Conservation (phyloP, 2,888 invertebrate genomes). For the Brachyopa scutellaris region DNA sequence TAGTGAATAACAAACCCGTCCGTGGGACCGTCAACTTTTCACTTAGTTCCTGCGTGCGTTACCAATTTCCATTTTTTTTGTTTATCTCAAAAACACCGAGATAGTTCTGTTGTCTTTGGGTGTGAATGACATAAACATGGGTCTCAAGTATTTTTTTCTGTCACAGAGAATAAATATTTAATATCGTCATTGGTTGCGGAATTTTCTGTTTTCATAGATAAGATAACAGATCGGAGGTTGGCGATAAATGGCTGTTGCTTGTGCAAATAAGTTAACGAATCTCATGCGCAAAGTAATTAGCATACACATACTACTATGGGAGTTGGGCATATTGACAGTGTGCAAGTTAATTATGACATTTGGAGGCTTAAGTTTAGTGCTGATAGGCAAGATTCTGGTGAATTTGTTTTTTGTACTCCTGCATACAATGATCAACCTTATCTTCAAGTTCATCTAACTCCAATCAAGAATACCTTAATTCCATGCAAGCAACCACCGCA, state of each 20-base stretch:
- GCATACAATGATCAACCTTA: too few species aligned
- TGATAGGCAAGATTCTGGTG: too few species aligned
- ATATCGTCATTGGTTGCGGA: conserved; percentile 45
- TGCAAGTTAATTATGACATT: too few species aligned
- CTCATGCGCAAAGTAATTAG: conserved; percentile 36
- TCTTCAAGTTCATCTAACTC: conserved; percentile 35
- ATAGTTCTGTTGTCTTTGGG: conserved; percentile 9
- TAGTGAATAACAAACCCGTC: not conserved
- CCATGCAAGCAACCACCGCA: not conserved
- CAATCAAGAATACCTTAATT: conserved; percentile 64
- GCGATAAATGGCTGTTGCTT: conserved; percentile 15
- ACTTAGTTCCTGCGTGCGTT: conserved; percentile 13
- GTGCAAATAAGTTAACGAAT: conserved; percentile 27
- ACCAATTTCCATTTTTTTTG: conserved; percentile 21
- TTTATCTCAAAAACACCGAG: conserved; percentile 3
- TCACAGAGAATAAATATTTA: conserved; percentile 15
- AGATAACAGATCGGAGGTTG: conserved; percentile 48
- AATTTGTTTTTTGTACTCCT: too few species aligned
- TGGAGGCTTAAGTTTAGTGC: too few species aligned
- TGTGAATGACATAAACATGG: conserved; percentile 19
- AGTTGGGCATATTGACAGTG: too few species aligned
- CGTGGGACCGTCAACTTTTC: conserved; percentile 8
- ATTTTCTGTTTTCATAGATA: conserved; percentile 41
- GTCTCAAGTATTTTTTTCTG: not conserved
- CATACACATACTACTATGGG: not conserved